Evolutionary conservation across 1,140 invertebrate species (phyloP).

Genomic region (Solenopsis invicta): DNA sequence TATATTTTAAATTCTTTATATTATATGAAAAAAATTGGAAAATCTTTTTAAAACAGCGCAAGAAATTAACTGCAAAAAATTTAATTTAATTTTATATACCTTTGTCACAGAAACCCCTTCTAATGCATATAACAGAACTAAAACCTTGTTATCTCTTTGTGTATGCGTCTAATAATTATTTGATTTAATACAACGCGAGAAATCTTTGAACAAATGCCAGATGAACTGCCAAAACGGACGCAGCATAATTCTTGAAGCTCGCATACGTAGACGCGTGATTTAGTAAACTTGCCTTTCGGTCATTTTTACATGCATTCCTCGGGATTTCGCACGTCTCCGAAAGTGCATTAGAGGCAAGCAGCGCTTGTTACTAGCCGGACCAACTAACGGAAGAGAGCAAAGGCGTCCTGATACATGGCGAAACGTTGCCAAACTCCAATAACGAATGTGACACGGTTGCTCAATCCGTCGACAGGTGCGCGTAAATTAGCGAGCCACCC

Average conservation of each 20-base stretch:
- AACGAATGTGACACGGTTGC: constrained; percentile 47
- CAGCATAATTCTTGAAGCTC: constrained; percentile 5
- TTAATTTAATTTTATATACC: neutral
- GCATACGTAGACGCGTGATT: constrained; percentile 8
- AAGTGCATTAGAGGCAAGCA: neutral
- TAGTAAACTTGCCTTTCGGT: constrained; percentile 23
- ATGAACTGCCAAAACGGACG: constrained; percentile 8
- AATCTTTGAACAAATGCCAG: constrained; percentile 20
- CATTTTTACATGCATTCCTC: constrained; percentile 9
- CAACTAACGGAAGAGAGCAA: constrained; percentile 3
- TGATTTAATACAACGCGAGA: constrained; percentile 44
- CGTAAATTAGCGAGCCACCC: constrained; percentile 47
- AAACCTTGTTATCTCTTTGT: neutral
- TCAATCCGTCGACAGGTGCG: constrained; percentile 34
- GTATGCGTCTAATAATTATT: constrained; percentile 15
- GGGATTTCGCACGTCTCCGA: constrained; percentile 4
- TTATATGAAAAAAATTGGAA: no score
- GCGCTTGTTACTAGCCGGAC: constrained; percentile 13
- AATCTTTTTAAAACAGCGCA: no score
- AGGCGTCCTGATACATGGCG: constrained; percentile 35
- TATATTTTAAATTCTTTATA: no score
- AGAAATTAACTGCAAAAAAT: no score
- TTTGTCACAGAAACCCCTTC: neutral
- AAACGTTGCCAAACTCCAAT: constrained; percentile 53
- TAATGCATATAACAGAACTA: neutral